Base-by-base conservation (phyloP, 1,140 invertebrate species). In the Ylistrum balloti region DNA sequence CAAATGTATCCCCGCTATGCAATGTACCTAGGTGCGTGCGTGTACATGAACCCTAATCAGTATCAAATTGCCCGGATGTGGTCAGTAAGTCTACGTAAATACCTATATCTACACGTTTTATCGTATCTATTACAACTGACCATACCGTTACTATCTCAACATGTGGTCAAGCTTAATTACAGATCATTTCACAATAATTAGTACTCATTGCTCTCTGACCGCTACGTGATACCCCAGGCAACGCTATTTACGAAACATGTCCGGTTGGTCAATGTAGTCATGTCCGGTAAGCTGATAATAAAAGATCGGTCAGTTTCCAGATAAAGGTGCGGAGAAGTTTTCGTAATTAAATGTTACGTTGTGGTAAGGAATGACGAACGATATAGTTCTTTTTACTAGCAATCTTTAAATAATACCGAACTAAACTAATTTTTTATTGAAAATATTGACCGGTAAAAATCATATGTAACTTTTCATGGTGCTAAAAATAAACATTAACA, bases 81-180 rank as follows among this genome's bases (percentile, higher is more conserved):
- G 56, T 74, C 56, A 74, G 56, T n/a, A 17, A 74, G 9, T 45
- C 41, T 17, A 45, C 41, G 17, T 74, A 74, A 74, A 74, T 74
- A 74, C n/a, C 56, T 74, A 5, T 0, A 17, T 17, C 41, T 45
- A 45, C 41, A 45, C 41, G 17, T 45, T 74, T 74, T 74, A 74
- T 74, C 56, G 56, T 74, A 74, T 74, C 56, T 1, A 1, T 74
- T 74, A 28, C 56, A 74, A n/a, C 56, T 5, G 56, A 74, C 56
- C n/a, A 74, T 17, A 11, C 11, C n/a, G 56, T 28, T 28, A 74
- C 56, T 74, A 74, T 74, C 56, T 28, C 22, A 0, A 17, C 17
- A 74, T 74, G 56, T 28, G 56, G 56, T 74, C 56, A 74, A 74
- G 56, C 56, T 28, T 28, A 74, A 74, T 74, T 74, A 74, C 56